These are phyloP conservation scores for Cheirogaleus medius DNA, from an alignment of 2,113 vertebrate genomes.

Conservation along the genomic window DNA sequence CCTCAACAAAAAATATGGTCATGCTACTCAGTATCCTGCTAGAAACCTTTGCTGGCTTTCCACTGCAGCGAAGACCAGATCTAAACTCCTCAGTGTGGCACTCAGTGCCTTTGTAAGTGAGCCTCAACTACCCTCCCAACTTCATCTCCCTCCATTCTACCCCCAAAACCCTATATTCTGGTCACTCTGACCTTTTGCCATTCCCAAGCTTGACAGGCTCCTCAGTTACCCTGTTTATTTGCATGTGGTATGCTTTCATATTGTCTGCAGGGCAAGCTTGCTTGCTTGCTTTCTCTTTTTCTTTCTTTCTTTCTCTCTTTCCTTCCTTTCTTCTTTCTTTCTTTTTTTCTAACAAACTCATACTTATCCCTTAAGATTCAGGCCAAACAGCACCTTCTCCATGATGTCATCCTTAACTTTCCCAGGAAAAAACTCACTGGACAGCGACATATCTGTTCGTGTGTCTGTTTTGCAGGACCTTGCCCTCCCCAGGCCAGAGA, in stretches of 20 bases:
- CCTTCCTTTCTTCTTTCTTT: neutral
- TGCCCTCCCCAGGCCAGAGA: neutral
- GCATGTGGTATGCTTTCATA: neutral
- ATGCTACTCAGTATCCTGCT: neutral
- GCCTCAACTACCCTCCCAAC: neutral
- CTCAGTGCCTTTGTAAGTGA: neutral
- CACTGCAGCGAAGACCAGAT: fast-evolving
- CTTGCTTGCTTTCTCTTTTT: neutral
- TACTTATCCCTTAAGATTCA: neutral
- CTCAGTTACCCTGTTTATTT: neutral
- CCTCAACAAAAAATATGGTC: neutral
- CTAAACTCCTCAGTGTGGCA: neutral
- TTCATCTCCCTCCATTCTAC: too few relatives aligned
- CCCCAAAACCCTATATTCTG: fast-evolving
- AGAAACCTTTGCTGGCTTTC: neutral
- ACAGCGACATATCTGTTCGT: neutral
- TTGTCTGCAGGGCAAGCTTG: neutral
- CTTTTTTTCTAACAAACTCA: neutral
- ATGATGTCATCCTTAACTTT: neutral
- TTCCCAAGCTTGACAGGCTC: too few relatives aligned
- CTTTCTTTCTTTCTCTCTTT: neutral
- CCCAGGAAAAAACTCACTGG: neutral
- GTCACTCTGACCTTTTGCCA: neutral
- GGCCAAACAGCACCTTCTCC: neutral
- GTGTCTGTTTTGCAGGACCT: neutral